Evolutionary conservation across 2,797 vertebrate genomes (phyloP).

Genomic region (Alcedo atthis): DNA sequence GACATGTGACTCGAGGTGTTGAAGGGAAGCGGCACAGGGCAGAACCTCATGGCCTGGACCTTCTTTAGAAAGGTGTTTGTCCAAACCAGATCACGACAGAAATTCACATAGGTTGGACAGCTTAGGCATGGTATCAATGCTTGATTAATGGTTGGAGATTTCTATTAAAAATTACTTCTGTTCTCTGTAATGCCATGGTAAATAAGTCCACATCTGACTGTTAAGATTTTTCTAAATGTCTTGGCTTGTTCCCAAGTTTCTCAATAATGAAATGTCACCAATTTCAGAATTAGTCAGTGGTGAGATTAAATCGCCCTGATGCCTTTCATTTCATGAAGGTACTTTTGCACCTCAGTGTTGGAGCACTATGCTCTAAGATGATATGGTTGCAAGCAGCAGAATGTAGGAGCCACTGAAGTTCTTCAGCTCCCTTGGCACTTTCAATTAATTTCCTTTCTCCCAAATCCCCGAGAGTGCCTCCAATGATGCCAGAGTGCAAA

Average conservation of each 20-base stretch:
- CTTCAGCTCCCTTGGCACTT: background rate
- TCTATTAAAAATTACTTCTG: background rate
- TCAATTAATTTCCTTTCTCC: conserved; percentile 7
- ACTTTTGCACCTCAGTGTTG: background rate
- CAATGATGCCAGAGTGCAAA: background rate
- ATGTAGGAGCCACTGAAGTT: background rate
- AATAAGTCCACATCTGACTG: background rate
- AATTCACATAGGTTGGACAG: background rate
- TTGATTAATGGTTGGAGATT: background rate
- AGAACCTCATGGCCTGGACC: background rate
- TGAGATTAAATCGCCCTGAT: background rate
- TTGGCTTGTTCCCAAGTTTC: background rate
- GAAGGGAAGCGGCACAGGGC: background rate
- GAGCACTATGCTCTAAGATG: background rate
- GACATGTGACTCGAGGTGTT: background rate
- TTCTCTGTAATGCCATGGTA: background rate
- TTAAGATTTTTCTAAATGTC: background rate
- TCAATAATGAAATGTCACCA: background rate
- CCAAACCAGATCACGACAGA: background rate
- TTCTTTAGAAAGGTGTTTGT: background rate
- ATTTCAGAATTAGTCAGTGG: background rate
- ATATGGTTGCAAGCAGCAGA: background rate
- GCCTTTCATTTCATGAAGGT: background rate
- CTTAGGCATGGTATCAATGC: background rate
- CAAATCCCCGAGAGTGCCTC: background rate